These are phyloP conservation scores for Drosophila kokeensis DNA, from an alignment of 2,888 invertebrate genomes.

Conservation along the genomic window DNA sequence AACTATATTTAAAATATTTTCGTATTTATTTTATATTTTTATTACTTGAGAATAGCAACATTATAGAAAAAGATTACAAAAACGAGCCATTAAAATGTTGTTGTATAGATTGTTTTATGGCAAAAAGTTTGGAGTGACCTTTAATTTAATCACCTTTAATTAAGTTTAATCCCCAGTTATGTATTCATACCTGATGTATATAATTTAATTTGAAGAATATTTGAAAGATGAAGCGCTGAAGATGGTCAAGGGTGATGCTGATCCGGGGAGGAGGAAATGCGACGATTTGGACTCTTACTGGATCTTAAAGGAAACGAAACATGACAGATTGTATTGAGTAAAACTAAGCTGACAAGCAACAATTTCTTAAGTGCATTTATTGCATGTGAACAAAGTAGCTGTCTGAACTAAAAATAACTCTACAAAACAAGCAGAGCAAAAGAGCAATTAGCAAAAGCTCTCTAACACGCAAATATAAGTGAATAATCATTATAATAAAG, in stretches of 20 bases:
- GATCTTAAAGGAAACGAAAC: background rate
- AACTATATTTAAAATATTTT: background rate
- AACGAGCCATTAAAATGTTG: background rate
- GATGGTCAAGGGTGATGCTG: background rate
- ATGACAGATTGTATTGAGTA: background rate
- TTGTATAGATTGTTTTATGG: background rate
- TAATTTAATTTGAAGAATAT: background rate
- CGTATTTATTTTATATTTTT: background rate
- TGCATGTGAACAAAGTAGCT: background rate
- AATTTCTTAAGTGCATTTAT: background rate
- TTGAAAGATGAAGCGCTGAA: background rate
- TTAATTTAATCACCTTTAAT: background rate
- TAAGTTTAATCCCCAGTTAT: background rate
- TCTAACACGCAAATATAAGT: conserved; percentile 2
- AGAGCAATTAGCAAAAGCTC: conserved; percentile 1
- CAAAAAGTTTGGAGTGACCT: background rate
- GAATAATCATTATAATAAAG: conserved; percentile 7
- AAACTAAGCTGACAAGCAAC: background rate
- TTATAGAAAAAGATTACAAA: background rate
- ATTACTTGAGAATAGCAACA: background rate
- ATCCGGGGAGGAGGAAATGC: background rate
- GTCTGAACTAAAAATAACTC: background rate
- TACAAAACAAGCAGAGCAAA: background rate
- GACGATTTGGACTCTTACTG: background rate
- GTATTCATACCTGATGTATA: background rate